A percentile compares a stretch with the other conserved stretches of the same genome.
Evolutionary conservation across 2,888 invertebrate species (phyloP).

Genomic region (Orthosia gracilis): DNA sequence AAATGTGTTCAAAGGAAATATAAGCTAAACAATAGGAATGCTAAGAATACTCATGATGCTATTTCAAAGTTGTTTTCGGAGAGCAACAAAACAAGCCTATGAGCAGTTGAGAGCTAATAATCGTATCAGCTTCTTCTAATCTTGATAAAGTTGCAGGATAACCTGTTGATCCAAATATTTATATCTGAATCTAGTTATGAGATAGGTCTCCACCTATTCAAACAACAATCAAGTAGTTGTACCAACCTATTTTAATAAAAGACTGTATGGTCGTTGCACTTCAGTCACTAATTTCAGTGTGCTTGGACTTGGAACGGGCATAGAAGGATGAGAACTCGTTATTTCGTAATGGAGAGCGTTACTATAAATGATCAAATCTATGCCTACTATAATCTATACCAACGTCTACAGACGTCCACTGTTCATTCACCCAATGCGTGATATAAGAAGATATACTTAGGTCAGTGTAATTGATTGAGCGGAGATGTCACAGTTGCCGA

Average conservation of each 20-base stretch:
- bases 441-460: constrained; percentile 44
- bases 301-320: background rate
- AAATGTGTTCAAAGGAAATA: constrained; percentile 32
- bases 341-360: background rate
- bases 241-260: too few species aligned
- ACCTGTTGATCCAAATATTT: constrained; percentile 4
- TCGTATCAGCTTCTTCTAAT: constrained; percentile 13
- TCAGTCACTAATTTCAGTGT: background rate
- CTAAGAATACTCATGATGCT: constrained; percentile 22
- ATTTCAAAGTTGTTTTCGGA: constrained; percentile 15
- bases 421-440: constrained; percentile 54
- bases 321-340: background rate
- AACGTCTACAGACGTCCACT: background rate
- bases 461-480: constrained; percentile 62
- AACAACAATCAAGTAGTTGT: background rate
- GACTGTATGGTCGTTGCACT: too few species aligned
- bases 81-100: constrained; percentile 2
- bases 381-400: background rate
- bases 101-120: background rate
- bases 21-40: constrained; percentile 30
- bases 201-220: background rate
- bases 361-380: constrained; percentile 4
- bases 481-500: constrained; percentile 58
- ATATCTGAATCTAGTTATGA: background rate
- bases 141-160: constrained; percentile 6